These are phyloP conservation scores for Saxidomus purpurata DNA, from an alignment of 1,140 invertebrate species.

Conservation along the genomic window DNA sequence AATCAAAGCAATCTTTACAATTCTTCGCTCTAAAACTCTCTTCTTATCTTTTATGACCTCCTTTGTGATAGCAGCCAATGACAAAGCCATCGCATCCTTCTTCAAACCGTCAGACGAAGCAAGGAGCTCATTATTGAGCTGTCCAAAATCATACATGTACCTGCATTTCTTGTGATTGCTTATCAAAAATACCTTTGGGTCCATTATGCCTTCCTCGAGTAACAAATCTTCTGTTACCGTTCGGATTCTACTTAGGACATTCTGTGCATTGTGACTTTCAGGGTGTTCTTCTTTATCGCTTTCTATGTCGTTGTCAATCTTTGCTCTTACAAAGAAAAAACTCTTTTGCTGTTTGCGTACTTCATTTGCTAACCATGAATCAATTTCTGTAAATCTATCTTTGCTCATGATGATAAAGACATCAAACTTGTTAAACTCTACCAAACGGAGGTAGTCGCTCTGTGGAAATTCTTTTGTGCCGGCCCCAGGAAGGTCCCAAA, in stretches of 20 bases:
- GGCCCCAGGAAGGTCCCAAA: conserved; percentile 14
- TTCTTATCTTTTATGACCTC: too few relatives aligned
- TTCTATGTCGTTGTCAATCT: not conserved
- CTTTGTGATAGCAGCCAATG: too few relatives aligned
- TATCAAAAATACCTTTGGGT: too few relatives aligned
- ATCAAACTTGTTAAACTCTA: not conserved
- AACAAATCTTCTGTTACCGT: too few relatives aligned
- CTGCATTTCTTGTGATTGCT: too few relatives aligned
- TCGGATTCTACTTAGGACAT: not conserved
- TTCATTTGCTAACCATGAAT: conserved; percentile 7
- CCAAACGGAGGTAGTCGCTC: not conserved
- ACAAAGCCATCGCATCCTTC: too few relatives aligned
- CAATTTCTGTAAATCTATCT: conserved; percentile 9
- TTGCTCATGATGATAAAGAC: not conserved
- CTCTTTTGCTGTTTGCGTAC: not conserved
- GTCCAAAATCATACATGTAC: too few relatives aligned
- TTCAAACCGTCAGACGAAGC: too few relatives aligned
- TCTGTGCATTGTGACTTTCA: not conserved
- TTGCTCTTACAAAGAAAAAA: conserved; percentile 24
- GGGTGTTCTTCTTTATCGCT: not conserved
- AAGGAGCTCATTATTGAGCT: too few relatives aligned
- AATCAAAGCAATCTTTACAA: too few relatives aligned
- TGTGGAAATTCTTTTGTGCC: not conserved
- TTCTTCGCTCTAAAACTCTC: too few relatives aligned
- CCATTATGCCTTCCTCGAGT: too few relatives aligned